phyloP scores from a whole-genome alignment of 2,797 vertebrate species.

The Holocentrus rufus region DNA sequence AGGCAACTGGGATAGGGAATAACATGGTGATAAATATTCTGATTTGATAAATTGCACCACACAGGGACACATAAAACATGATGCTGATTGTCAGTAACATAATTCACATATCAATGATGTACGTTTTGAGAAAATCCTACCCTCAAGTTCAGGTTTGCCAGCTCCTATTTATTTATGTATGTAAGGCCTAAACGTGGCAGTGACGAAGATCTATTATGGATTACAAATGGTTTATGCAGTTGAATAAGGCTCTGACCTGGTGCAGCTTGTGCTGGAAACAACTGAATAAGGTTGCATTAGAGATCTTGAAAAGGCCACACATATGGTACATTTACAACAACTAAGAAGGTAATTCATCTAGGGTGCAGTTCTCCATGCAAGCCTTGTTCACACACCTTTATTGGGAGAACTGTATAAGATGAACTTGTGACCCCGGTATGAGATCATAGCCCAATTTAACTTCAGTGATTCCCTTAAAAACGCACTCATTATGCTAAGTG shows the following conservation, averaged over 20 bases:
- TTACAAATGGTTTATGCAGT: too few relatives aligned
- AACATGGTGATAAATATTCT: not conserved
- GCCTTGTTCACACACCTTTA: slow-evolving; percentile 42
- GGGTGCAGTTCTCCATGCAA: not conserved
- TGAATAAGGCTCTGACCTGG: not conserved
- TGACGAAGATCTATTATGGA: too few relatives aligned
- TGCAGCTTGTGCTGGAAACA: not conserved
- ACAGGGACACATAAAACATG: not conserved
- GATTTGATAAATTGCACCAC: not conserved
- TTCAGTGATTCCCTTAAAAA: slow-evolving; percentile 65
- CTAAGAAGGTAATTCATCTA: slow-evolving; percentile 8
- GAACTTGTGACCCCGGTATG: slow-evolving; percentile 68
- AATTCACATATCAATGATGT: not conserved
- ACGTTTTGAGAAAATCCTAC: not conserved
- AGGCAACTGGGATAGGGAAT: not conserved
- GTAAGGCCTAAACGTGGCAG: not conserved
- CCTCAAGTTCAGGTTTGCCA: not conserved
- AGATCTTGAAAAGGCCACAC: not conserved
- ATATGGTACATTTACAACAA: not conserved
- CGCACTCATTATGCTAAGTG: slow-evolving; percentile 77
- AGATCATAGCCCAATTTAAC: slow-evolving; percentile 74
- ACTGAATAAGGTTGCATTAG: not conserved
- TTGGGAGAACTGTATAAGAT: slow-evolving; percentile 64
- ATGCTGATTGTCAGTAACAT: not conserved
- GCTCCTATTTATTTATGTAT: not conserved